phyloP scores from a whole-genome alignment of 2,113 vertebrate species.

The Cynopterus brachyotis region DNA sequence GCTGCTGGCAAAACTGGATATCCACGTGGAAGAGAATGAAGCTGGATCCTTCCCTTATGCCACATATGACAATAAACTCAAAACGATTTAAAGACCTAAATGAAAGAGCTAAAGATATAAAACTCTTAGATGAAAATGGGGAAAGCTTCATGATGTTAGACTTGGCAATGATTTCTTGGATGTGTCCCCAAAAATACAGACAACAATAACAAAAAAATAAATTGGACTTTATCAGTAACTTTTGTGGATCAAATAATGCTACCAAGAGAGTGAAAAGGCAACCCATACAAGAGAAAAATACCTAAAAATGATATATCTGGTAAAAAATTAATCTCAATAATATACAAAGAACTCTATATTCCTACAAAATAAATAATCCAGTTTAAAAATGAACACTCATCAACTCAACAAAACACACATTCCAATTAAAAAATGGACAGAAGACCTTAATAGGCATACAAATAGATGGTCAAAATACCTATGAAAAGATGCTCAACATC shows the following conservation, averaged over 20 bases:
- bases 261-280: neutral
- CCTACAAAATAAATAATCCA: neutral
- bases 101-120: neutral
- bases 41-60: neutral
- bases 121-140: neutral
- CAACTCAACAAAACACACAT: neutral
- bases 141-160: neutral
- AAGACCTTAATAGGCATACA: neutral
- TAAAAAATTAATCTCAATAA: neutral
- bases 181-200: neutral
- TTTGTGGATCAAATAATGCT: neutral
- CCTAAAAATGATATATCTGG: neutral
- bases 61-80: neutral
- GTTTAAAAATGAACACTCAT: neutral
- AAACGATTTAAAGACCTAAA: neutral
- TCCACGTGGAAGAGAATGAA: neutral
- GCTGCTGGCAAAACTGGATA: neutral
- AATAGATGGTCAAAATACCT: neutral
- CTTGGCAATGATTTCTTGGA: neutral
- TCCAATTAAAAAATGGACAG: neutral
- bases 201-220: neutral
- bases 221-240: neutral
- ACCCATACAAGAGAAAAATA: neutral
- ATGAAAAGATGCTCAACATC: neutral
- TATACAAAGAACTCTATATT: neutral